A percentile compares a stretch with the other conserved stretches of the same genome.
Evolutionary conservation across 2,797 vertebrate species (phyloP).

Genomic region (Tympanoctomys barrerae): DNA sequence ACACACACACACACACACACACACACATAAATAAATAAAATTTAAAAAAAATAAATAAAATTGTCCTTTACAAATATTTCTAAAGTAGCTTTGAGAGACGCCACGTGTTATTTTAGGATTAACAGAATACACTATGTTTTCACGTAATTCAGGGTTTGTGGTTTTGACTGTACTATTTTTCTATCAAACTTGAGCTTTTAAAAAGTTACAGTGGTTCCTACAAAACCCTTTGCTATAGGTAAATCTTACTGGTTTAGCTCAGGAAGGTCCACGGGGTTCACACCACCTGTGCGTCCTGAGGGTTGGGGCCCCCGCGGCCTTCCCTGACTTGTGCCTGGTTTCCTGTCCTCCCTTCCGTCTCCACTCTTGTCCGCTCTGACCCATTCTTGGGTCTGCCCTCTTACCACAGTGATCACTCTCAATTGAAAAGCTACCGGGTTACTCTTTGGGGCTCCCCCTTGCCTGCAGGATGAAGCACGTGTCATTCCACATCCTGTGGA

Average conservation of each 20-base stretch:
- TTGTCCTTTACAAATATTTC: neutral
- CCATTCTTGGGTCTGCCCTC: neutral
- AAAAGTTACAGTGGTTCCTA: neutral
- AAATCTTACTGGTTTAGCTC: neutral
- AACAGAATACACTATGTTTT: neutral
- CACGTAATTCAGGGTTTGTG: conserved; percentile 22
- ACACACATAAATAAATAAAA: no score
- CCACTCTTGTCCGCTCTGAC: neutral
- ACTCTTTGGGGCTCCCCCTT: neutral
- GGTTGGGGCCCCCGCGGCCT: neutral
- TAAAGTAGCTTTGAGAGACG: neutral
- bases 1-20: no score
- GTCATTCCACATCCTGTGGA: neutral
- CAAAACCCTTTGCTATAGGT: neutral
- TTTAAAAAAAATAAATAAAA: no score
- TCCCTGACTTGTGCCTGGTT: neutral
- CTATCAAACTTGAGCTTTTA: neutral
- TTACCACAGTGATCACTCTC: neutral
- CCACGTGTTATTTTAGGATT: neutral
- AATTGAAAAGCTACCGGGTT: neutral
- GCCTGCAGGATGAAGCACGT: no score
- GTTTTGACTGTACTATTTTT: neutral
- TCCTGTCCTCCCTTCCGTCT: neutral
- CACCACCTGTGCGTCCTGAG: neutral
- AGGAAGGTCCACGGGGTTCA: neutral